A percentile compares a stretch with the other conserved stretches of the same genome.
Evolutionary conservation across 2,797 vertebrate genomes (phyloP).

Genomic region (Siniperca scherzeri): DNA sequence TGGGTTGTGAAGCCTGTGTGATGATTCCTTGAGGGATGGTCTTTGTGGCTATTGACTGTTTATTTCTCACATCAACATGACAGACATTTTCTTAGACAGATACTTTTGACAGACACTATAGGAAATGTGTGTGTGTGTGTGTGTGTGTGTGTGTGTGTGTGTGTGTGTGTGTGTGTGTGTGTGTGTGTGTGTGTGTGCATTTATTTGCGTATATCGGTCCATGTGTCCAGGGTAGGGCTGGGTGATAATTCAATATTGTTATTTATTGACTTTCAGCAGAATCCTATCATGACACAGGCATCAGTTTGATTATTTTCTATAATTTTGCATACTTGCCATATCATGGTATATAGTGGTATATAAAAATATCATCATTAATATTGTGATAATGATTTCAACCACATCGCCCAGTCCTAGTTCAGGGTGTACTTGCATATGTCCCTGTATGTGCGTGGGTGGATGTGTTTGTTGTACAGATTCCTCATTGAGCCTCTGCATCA

Average conservation of each 20-base stretch:
- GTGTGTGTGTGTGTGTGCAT: neutral
- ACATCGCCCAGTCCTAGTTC: neutral
- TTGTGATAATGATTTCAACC: neutral
- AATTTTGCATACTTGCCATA: neutral
- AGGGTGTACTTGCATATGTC: constrained; percentile 6
- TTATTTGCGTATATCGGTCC: neutral
- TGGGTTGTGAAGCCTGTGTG: constrained; percentile 33
- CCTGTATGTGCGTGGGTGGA: constrained; percentile 1
- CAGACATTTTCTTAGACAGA: constrained; percentile 4
- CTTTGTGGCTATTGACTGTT: constrained; percentile 41
- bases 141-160: neutral
- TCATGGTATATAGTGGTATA: neutral
- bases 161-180: neutral
- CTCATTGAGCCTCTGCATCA: constrained; percentile 26
- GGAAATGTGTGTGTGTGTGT: neutral
- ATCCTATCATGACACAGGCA: neutral
- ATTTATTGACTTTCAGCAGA: constrained; percentile 5
- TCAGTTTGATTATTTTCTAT: neutral
- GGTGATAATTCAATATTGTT: neutral
- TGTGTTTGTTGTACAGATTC: constrained; percentile 33
- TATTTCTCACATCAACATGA: constrained; percentile 46
- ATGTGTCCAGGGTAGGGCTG: neutral
- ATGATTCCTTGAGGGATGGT: constrained; percentile 11
- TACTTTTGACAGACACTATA: constrained; percentile 18
- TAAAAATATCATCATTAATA: neutral